These are phyloP conservation scores for Allolobophora icterica DNA, from an alignment of 2,888 invertebrate genomes.

Conservation along the genomic window DNA sequence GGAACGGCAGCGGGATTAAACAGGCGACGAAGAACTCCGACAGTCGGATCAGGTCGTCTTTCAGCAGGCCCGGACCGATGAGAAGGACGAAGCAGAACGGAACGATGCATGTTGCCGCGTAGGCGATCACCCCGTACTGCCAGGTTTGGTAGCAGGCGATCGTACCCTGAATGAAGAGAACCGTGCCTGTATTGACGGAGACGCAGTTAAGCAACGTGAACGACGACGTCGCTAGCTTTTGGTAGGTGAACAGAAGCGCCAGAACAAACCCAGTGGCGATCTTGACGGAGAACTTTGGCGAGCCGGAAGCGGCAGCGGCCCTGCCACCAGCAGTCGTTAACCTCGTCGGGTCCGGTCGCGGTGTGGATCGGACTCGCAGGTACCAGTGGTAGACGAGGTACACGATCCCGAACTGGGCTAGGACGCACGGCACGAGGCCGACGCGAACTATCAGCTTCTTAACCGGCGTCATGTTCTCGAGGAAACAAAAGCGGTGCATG, in stretches of 20 bases:
- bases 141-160: constrained; percentile 46
- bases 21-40: constrained; percentile 49
- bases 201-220: constrained; percentile 50
- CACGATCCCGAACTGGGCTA: constrained; percentile 43
- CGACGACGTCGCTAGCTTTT: constrained; percentile 48
- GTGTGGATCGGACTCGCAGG: background rate
- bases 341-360: background rate
- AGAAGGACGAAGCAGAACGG: constrained; percentile 48
- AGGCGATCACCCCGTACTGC: constrained; percentile 49
- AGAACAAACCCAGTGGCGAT: constrained; percentile 48
- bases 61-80: constrained; percentile 48
- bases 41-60: constrained; percentile 46
- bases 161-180: constrained; percentile 47
- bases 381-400: constrained; percentile 40
- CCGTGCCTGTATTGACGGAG: constrained; percentile 42
- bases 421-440: constrained; percentile 44
- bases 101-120: constrained; percentile 45
- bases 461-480: constrained; percentile 38
- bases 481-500: constrained; percentile 46
- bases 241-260: constrained; percentile 49
- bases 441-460: constrained; percentile 41
- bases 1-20: constrained; percentile 48
- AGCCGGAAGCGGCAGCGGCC: background rate
- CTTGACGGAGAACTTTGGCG: constrained; percentile 38
- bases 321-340: background rate